These are phyloP conservation scores for Holothuria glaberrima DNA, from an alignment of 35 echinoderm and acorn worm genomes.

Conservation along the genomic window DNA sequence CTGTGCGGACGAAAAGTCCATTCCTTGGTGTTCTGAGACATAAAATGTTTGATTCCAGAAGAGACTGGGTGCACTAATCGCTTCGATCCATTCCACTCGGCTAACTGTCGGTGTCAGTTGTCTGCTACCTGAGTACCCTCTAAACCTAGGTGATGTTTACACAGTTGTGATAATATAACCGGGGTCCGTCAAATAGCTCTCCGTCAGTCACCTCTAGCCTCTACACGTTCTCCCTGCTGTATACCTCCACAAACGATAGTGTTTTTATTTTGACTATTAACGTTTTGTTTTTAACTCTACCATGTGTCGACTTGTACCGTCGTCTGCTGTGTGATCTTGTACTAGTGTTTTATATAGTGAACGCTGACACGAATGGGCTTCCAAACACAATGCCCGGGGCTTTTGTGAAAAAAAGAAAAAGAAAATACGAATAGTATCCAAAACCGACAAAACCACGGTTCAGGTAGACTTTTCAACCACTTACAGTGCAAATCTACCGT, in stretches of 20 bases:
- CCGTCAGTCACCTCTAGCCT: too few relatives aligned
- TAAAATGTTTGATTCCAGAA: too few relatives aligned
- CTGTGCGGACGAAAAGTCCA: too few relatives aligned
- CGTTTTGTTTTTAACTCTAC: conserved; percentile 7
- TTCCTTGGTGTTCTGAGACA: too few relatives aligned
- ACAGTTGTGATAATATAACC: conserved; percentile 28
- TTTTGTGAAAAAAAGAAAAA: neutral
- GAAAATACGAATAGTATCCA: neutral
- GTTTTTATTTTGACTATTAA: conserved; percentile 5
- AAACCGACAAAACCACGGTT: neutral
- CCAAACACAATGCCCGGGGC: conserved; percentile 1
- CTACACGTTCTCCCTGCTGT: neutral
- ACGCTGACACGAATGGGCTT: neutral
- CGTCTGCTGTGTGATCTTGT: conserved; percentile 21
- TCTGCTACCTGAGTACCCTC: too few relatives aligned
- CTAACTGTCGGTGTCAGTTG: too few relatives aligned
- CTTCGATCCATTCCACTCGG: too few relatives aligned
- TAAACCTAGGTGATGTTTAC: neutral
- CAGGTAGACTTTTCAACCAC: conserved; percentile 16
- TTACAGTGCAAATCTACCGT: conserved; percentile 22
- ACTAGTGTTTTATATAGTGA: neutral
- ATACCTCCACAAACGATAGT: neutral
- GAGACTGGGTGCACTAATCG: too few relatives aligned
- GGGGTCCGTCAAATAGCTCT: neutral
- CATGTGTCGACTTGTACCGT: neutral